Evolutionary conservation across 2,888 invertebrate genomes (phyloP).

Genomic region (Troides helena): DNA sequence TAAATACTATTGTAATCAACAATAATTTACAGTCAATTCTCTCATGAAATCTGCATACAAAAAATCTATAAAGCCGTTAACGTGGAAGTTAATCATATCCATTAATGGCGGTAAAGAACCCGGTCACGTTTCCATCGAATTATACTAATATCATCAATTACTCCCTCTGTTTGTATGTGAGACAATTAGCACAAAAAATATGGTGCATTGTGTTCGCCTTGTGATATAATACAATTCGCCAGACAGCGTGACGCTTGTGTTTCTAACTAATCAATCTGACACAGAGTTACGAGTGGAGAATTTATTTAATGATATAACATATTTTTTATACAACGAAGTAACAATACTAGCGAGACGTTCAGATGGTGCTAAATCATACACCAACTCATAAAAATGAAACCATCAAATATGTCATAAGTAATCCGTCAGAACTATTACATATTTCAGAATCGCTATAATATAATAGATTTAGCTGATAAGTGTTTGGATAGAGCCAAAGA

Average conservation of each 20-base stretch:
- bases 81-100: conserved; percentile 16
- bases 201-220: conserved; percentile 46
- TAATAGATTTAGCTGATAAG: too few relatives aligned
- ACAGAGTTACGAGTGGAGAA: conserved; percentile 48
- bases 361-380: too few relatives aligned
- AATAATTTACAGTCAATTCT: background rate
- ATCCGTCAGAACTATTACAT: too few relatives aligned
- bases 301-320: background rate
- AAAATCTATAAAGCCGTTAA: conserved; percentile 7
- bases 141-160: conserved; percentile 32
- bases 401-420: too few relatives aligned
- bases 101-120: conserved; percentile 23
- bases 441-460: too few relatives aligned
- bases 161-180: conserved; percentile 33
- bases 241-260: conserved; percentile 73
- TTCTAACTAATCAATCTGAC: conserved; percentile 50
- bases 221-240: conserved; percentile 43
- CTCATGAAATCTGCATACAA: background rate
- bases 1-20: background rate
- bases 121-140: conserved; percentile 28
- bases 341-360: too few relatives aligned
- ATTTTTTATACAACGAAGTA: background rate
- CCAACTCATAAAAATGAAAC: too few relatives aligned
- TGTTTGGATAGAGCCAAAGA: too few relatives aligned
- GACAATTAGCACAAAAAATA: conserved; percentile 54